Evolutionary conservation across 1,140 invertebrate species (phyloP), one percentile per base, ranked within the genome.

Genomic region (Sipha flava): DNA sequence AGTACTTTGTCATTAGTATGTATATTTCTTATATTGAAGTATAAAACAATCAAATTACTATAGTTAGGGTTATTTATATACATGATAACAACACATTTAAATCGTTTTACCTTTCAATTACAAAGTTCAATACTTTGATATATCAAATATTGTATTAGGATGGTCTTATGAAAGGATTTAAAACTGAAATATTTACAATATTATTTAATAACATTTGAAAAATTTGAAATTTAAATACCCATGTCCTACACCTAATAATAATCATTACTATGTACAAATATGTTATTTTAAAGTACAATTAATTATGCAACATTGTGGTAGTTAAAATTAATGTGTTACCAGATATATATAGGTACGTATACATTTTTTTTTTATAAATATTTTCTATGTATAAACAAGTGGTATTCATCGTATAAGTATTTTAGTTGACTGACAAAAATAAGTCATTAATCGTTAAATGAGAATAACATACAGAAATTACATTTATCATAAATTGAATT

Each of bases 331-430:
- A 21, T 23, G 1, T 10, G 34, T 66, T 64, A 68, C 43, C 5
- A 66, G 12, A 66, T 14, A 4, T 40, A 40, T 10, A 40, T 37
- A 43, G 31, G 34, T 21, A 26, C n/a, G 45, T 18, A 68, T 45
- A 45, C 3, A 18, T 45, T 26, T 68, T 37, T 40, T 68, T 54
- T 43, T n/a, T 45, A n/a, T 68, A 43, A 14, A 68, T 40, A 66
- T 66, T 66, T 66, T 40, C 34, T 40, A 45, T 68, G 40, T 68
- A 29, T 68, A 68, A 68, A 68, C 64, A 68, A 68, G 64, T 68
- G 64, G 64, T 68, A 40, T 68, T 45, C 37, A 23, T 45, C 23
- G 64, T 68, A 16, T 37, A 16, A n/a, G 23, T 45, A 26, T 68
- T 12, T 23, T 21, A 9, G 23, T 37, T 68, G 43, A 45, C 40